Conservation (phyloP, 2,797 vertebrate species). For the Peromyscus aztecus region DNA sequence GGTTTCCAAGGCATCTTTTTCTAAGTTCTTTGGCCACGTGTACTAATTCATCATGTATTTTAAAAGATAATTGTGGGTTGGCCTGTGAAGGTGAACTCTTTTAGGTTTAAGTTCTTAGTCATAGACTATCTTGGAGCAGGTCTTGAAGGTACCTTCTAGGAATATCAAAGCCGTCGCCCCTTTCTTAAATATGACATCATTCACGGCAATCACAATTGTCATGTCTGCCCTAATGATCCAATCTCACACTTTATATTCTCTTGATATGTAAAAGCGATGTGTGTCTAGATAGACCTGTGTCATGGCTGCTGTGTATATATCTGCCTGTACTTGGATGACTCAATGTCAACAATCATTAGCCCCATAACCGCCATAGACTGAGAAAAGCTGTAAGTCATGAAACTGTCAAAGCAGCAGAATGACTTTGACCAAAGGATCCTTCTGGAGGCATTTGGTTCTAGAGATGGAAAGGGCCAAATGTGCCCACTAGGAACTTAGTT, state of each 20-base stretch:
- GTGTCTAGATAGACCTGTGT: background rate
- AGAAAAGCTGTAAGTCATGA: background rate
- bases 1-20: background rate
- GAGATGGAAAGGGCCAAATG: background rate
- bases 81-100: background rate
- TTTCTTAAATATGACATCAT: slow-evolving; percentile 29
- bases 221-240: background rate
- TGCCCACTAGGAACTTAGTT: background rate
- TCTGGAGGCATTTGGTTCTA: background rate
- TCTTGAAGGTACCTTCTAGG: background rate
- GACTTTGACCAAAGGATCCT: background rate
- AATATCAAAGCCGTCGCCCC: background rate
- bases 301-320: background rate
- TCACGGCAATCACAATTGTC: background rate
- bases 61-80: background rate
- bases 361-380: background rate
- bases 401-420: background rate
- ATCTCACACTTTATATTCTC: slow-evolving; percentile 28
- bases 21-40: background rate
- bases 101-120: slow-evolving; percentile 18
- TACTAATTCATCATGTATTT: background rate
- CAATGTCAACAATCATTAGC: background rate
- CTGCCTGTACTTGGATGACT: background rate
- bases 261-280: background rate
- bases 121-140: background rate